Percentiles rank a stretch among this genome's conserved stretches.
Conservation (phyloP, 2,113 vertebrate genomes). For the Cyanistes caeruleus region DNA sequence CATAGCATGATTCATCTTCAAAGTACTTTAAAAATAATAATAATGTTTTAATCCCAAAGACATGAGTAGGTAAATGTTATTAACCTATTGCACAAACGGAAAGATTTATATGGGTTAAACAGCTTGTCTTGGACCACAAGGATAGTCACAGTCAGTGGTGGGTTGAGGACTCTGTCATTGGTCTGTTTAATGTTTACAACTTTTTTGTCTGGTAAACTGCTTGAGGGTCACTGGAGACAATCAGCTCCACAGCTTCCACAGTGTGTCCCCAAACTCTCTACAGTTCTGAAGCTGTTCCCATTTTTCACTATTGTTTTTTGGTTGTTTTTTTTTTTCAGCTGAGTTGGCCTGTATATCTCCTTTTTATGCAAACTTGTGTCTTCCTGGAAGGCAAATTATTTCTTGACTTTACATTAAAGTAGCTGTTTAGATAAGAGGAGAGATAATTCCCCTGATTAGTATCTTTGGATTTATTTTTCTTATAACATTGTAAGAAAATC, state of each 20-base stretch:
- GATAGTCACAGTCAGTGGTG: not conserved
- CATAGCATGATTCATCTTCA: constrained; percentile 11
- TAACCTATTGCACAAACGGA: constrained; percentile 4
- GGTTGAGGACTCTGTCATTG: not conserved
- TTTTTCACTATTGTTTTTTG: not conserved
- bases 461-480: constrained; percentile 39
- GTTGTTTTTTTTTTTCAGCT: not conserved
- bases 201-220: not conserved
- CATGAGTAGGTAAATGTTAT: not conserved
- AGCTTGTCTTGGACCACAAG: not conserved
- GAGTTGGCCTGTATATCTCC: not conserved
- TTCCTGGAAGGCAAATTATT: constrained; percentile 27
- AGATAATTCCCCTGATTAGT: not conserved
- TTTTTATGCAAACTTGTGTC: not conserved
- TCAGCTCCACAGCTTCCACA: not conserved
- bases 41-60: constrained; percentile 13
- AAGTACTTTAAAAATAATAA: constrained; percentile 26
- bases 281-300: not conserved
- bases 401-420: constrained; percentile 40
- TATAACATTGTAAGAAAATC: constrained; percentile 51
- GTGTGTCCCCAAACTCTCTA: not conserved
- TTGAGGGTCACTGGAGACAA: not conserved
- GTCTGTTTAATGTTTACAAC: not conserved
- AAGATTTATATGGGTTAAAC: constrained; percentile 7
- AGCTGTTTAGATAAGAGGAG: constrained; percentile 22